Conservation (phyloP, 2,113 vertebrate species). For the Notechis scutatus region DNA sequence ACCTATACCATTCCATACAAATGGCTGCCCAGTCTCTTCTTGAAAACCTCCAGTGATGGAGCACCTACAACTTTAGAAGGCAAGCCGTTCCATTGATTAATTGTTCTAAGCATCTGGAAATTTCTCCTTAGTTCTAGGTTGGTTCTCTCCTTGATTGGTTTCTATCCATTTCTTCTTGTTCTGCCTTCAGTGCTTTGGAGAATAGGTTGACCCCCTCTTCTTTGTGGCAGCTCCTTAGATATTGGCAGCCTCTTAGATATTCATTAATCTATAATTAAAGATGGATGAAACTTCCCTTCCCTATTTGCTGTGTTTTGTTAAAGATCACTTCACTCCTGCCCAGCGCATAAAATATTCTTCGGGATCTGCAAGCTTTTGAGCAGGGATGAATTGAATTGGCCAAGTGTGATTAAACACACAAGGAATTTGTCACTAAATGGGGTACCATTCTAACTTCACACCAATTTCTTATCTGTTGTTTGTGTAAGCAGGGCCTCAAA, state of each 20-base stretch:
- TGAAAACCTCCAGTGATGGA: neutral
- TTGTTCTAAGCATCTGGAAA: neutral
- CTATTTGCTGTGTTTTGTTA: neutral
- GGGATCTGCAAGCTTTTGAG: neutral
- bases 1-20: neutral
- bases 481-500: neutral
- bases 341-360: neutral
- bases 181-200: neutral
- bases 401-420: neutral
- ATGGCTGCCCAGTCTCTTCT: neutral
- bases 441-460: too few species aligned
- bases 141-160: neutral
- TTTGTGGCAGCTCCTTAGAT: neutral
- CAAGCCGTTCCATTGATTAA: neutral
- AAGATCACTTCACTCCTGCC: neutral
- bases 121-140: neutral
- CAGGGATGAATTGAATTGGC: neutral
- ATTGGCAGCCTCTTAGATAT: neutral
- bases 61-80: neutral
- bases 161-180: neutral
- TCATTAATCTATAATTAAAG: neutral
- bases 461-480: neutral
- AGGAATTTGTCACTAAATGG: neutral
- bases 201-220: neutral
- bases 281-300: neutral